These are phyloP conservation scores for Leiothrix lutea DNA, from an alignment of 2,113 vertebrate species.

Conservation along the genomic window DNA sequence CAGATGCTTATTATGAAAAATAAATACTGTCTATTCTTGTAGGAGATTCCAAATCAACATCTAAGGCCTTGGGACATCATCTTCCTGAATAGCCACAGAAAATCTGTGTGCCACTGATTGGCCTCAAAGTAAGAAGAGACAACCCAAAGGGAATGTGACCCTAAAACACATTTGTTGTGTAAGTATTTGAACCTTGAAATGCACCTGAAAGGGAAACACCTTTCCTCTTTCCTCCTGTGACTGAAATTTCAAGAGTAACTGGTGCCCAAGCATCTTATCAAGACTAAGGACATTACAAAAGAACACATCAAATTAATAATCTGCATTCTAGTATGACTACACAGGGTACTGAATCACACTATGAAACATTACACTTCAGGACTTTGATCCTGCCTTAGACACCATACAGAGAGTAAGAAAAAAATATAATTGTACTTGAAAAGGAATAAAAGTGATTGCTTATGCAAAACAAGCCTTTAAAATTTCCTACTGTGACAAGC, in stretches of 20 bases:
- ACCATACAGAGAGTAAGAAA: not conserved
- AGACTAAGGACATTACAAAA: not conserved
- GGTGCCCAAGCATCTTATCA: not conserved
- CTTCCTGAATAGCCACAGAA: not conserved
- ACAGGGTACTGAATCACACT: not conserved
- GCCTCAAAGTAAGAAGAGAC: not conserved
- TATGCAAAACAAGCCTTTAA: slow-evolving; percentile 29
- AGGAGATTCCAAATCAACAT: not conserved
- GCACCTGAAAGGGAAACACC: not conserved
- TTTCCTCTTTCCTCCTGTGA: not conserved
- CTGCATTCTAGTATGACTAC: not conserved
- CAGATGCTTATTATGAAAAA: not conserved
- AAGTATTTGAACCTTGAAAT: not conserved
- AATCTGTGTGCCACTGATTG: not conserved
- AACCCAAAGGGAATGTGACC: not conserved
- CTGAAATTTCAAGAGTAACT: not conserved
- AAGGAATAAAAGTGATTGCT: not conserved
- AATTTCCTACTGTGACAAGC: slow-evolving; percentile 12
- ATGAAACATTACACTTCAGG: not conserved
- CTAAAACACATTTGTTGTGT: not conserved
- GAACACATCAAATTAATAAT: not conserved
- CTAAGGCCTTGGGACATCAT: not conserved
- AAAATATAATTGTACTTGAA: not conserved
- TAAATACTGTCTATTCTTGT: not conserved
- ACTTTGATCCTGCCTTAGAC: not conserved